phyloP scores from a whole-genome alignment of 2,888 invertebrate genomes.

The Lithophane semibrunnea region DNA sequence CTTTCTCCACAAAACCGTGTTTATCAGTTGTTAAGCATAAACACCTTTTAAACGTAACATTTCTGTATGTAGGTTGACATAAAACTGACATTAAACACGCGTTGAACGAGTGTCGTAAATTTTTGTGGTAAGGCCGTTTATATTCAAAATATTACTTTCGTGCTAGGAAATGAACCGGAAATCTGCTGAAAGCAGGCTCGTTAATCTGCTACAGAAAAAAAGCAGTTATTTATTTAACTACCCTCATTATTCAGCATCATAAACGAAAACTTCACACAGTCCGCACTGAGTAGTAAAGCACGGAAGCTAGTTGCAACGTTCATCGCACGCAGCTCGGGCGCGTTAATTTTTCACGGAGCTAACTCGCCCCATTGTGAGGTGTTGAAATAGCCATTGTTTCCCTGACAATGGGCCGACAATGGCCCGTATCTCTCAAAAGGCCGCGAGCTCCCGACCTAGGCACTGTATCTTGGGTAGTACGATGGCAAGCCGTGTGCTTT shows the following conservation, averaged over 20 bases:
- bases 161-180: not conserved
- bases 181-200: too few relatives aligned
- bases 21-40: too few relatives aligned
- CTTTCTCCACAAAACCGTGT: too few relatives aligned
- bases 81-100: too few relatives aligned
- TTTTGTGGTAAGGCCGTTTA: too few relatives aligned
- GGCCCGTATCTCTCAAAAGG: constrained; percentile 80
- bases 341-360: constrained; percentile 84
- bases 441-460: constrained; percentile 78
- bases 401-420: constrained; percentile 82
- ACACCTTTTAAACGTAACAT: too few relatives aligned
- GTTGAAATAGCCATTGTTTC: constrained; percentile 82
- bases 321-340: constrained; percentile 76
- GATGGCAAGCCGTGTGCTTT: constrained; percentile 66
- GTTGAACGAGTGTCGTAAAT: too few relatives aligned
- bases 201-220: not conserved
- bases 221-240: not conserved
- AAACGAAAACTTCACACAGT: constrained; percentile 37
- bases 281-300: constrained; percentile 22
- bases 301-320: constrained; percentile 66
- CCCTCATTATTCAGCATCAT: constrained; percentile 17
- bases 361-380: constrained; percentile 82
- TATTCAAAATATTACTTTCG: not conserved
- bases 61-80: too few relatives aligned
- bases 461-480: constrained; percentile 66